A percentile compares a stretch with the other conserved stretches of the same genome.
Evolutionary conservation across 1,140 invertebrate species (phyloP).

Genomic region (Trachymyrmex cornetzi): DNA sequence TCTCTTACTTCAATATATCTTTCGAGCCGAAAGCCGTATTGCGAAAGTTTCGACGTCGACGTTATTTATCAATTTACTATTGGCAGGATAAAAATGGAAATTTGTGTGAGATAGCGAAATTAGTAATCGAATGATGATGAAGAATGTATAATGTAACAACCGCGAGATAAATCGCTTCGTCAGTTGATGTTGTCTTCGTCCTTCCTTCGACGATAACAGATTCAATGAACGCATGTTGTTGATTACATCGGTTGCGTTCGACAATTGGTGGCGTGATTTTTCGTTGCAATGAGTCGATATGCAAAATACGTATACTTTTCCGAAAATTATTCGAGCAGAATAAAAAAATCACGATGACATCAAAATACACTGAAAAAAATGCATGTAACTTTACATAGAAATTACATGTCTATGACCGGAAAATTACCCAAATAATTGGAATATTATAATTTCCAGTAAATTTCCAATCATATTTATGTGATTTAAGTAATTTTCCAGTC

Average conservation of each 20-base stretch:
- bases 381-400: too few species aligned
- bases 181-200: background rate
- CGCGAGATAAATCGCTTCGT: background rate
- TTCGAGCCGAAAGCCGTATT: background rate
- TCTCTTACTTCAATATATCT: background rate
- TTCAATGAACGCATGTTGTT: background rate
- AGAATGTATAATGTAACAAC: background rate
- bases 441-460: too few species aligned
- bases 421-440: too few species aligned
- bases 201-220: slow-evolving; percentile 14
- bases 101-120: background rate
- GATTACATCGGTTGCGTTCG: background rate
- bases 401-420: too few species aligned
- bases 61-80: background rate
- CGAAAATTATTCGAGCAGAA: background rate
- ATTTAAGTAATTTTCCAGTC: too few species aligned
- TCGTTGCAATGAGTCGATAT: background rate
- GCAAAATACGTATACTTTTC: background rate
- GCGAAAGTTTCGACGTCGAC: too few species aligned
- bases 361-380: too few species aligned
- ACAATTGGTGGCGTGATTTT: background rate
- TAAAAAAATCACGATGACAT: too few species aligned
- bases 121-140: background rate
- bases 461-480: too few species aligned
- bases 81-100: background rate